phyloP scores from a whole-genome alignment of 2,113 vertebrate species.

The Sylvicapra grimmia region DNA sequence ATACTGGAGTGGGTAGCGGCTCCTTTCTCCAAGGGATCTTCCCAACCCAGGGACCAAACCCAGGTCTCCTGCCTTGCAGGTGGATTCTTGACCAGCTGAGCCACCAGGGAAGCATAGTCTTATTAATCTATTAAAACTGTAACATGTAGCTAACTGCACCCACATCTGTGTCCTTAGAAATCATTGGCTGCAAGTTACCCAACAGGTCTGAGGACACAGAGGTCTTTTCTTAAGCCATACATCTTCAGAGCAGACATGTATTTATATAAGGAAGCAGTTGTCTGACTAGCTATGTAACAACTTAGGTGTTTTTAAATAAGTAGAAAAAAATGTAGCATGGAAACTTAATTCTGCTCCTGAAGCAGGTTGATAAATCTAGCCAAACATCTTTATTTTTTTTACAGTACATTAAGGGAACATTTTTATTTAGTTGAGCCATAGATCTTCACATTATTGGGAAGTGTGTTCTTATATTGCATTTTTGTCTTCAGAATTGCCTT shows the following conservation, averaged over 20 bases:
- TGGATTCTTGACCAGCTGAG: not conserved
- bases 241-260: slow-evolving; percentile 23
- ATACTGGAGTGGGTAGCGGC: not conserved
- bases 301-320: slow-evolving; percentile 62
- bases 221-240: not conserved
- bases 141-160: not conserved
- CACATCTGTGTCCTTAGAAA: not conserved
- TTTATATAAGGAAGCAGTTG: slow-evolving; percentile 52
- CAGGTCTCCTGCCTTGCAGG: not conserved
- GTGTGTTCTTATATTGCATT: slow-evolving; percentile 73
- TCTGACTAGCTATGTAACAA: slow-evolving; percentile 57
- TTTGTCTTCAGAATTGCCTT: slow-evolving; percentile 75
- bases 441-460: slow-evolving; percentile 80
- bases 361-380: slow-evolving; percentile 76
- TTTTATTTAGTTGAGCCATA: slow-evolving; percentile 77
- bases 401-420: slow-evolving; percentile 73
- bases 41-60: not conserved
- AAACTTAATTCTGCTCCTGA: slow-evolving; percentile 55
- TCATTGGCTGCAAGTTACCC: not conserved
- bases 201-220: not conserved
- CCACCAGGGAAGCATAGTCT: not conserved
- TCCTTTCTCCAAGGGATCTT: not conserved
- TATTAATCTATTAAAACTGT: slow-evolving; percentile 22
- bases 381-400: slow-evolving; percentile 77
- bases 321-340: slow-evolving; percentile 56